These are phyloP conservation scores for Heterotilapia buettikoferi DNA, from an alignment of 2,113 vertebrate genomes.

Conservation along the genomic window DNA sequence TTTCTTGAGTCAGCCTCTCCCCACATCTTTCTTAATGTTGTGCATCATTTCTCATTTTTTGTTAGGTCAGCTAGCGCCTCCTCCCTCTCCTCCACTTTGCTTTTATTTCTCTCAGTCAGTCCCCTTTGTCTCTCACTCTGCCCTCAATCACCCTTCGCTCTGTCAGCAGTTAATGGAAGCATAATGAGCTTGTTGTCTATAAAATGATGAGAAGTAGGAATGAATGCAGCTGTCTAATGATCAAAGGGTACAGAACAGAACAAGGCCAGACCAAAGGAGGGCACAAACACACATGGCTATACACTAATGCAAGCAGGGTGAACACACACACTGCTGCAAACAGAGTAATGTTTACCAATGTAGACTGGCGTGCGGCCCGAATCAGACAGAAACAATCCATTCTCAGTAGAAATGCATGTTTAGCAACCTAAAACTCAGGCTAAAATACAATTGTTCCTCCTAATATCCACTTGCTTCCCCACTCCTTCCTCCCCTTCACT, in stretches of 20 bases:
- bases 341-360: neutral
- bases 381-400: neutral
- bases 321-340: neutral
- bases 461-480: neutral
- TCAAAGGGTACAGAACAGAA: slow-evolving; percentile 9
- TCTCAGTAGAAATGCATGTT: neutral
- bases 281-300: neutral
- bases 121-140: neutral
- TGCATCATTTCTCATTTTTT: slow-evolving; percentile 8
- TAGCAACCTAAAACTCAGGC: neutral
- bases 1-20: neutral
- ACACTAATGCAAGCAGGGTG: neutral
- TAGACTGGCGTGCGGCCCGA: neutral
- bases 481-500: neutral
- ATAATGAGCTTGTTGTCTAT: slow-evolving; percentile 55
- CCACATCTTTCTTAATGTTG: neutral
- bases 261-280: neutral
- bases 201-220: slow-evolving; percentile 30
- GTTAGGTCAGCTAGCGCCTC: neutral
- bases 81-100: neutral
- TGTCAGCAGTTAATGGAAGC: slow-evolving; percentile 49
- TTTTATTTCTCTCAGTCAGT: neutral
- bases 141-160: slow-evolving; percentile 10
- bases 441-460: neutral
- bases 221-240: slow-evolving; percentile 39